Base-by-base conservation (phyloP, 2,113 vertebrate genomes). In the Lates calcarifer region DNA sequence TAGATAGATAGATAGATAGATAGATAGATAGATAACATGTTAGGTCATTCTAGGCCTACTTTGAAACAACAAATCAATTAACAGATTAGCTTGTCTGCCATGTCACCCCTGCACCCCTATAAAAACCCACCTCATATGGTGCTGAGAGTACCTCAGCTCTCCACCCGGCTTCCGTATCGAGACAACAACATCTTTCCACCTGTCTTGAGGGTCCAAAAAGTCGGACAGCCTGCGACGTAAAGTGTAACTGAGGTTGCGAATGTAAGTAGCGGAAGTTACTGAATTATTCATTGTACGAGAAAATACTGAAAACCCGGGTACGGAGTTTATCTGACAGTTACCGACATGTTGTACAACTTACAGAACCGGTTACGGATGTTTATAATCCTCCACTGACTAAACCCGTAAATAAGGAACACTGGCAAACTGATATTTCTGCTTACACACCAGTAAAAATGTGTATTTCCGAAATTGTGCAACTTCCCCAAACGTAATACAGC, bases 171-270 rank as follows among this genome's bases (percentile, higher is more conserved):
- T 93, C 81, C 93, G 92, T 84, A 99, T 97, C 26, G 94, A 95
- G 0, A 90, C 82, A 0, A 96, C 93, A 11, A 99, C 75, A 1
- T 95, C 96, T 89, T 93, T 99, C 98, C 98, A 98, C 3, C 88
- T 94, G 57, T 98, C 96, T 3, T 97, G 95, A 14, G 98, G 96
- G 76, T 99, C 97, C 83, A 99, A 84, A 88, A 96, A 95, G 45
- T 98, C 97, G 0, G 97, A 95, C 71, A 99, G 89, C 61, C 84
- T 90, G 41, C 94, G 91, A 60, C 95, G 87, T 6, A 96, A 78
- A 39, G 94, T 81, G 31, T 95, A 95, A 49, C 90, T 88, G 6
- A 99, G 88, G 79, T 89, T 94, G 20, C 97, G 97, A 0, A 99
- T 87, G 2, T 95, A 94, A 0, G 97, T 98, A 6, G 94, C 93